Evolutionary conservation across 2,113 vertebrate genomes (phyloP).

Genomic region (Cyanoderma ruficeps): DNA sequence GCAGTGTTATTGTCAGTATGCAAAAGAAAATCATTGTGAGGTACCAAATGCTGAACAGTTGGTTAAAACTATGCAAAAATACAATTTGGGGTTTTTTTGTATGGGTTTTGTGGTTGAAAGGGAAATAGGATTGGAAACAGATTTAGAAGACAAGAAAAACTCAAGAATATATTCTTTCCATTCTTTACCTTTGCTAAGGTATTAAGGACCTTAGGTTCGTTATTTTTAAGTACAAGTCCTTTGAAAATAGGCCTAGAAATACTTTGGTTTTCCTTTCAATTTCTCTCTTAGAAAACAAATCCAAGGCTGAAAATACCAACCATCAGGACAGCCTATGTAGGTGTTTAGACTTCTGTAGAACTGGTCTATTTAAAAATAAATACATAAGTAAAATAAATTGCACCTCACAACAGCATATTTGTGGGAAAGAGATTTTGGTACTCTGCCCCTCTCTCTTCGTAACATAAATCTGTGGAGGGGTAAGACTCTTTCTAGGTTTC

Average conservation of each 20-base stretch:
- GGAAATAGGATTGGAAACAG: background rate
- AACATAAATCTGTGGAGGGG: fast-evolving
- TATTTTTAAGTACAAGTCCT: background rate
- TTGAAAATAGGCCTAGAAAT: background rate
- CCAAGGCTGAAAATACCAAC: background rate
- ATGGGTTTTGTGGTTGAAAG: background rate
- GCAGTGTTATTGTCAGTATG: background rate
- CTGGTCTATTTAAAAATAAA: background rate
- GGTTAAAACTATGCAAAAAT: background rate
- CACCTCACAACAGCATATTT: background rate
- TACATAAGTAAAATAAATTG: background rate
- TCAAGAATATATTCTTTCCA: background rate
- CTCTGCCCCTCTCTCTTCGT: background rate
- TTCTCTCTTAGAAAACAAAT: background rate
- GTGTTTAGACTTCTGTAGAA: background rate
- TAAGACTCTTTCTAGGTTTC: background rate
- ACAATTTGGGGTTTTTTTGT: background rate
- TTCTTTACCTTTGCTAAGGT: background rate
- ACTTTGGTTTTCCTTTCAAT: background rate
- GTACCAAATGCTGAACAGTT: background rate
- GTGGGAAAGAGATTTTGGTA: background rate
- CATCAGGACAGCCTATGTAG: fast-evolving
- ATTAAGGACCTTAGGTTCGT: background rate
- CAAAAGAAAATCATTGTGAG: background rate
- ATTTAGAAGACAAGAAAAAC: background rate